phyloP scores from a whole-genome alignment of 2,113 vertebrate genomes.

The Cryptotis parvus region DNA sequence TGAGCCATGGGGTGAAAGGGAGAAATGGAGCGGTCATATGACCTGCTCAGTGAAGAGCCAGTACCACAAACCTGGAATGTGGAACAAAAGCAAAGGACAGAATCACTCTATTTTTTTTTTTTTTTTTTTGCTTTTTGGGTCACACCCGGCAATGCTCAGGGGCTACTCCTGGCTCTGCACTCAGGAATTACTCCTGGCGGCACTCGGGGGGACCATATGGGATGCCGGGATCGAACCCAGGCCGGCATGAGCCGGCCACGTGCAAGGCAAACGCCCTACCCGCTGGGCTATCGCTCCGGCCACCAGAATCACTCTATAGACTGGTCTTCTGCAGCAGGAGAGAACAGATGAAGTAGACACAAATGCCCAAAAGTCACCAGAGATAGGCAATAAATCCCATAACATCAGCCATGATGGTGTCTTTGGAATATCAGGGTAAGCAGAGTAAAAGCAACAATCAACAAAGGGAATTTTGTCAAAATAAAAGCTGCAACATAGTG shows the following conservation, averaged over 20 bases:
- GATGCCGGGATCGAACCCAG: no score
- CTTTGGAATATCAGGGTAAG: neutral
- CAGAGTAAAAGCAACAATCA: neutral
- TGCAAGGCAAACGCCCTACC: no score
- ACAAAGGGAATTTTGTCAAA: neutral
- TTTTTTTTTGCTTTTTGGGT: no score
- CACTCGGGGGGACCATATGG: no score
- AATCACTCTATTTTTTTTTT: no score
- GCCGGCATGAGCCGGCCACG: no score
- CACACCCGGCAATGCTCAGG: no score
- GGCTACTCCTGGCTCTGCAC: no score
- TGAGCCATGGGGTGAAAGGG: neutral
- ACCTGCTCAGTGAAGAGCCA: neutral
- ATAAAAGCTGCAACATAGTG: neutral
- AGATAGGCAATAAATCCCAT: neutral
- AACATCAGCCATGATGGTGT: neutral
- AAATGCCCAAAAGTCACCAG: neutral
- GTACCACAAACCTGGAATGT: neutral
- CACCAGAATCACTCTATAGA: neutral
- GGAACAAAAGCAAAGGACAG: neutral
- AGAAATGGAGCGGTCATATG: neutral
- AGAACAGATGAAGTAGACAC: neutral
- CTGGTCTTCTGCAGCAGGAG: neutral
- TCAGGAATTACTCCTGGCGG: no score
- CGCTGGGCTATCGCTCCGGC: no score